Evolutionary conservation across 2,113 vertebrate species (phyloP), one percentile per base, ranked within the genome.

Genomic region (Oryzias celebensis): DNA sequence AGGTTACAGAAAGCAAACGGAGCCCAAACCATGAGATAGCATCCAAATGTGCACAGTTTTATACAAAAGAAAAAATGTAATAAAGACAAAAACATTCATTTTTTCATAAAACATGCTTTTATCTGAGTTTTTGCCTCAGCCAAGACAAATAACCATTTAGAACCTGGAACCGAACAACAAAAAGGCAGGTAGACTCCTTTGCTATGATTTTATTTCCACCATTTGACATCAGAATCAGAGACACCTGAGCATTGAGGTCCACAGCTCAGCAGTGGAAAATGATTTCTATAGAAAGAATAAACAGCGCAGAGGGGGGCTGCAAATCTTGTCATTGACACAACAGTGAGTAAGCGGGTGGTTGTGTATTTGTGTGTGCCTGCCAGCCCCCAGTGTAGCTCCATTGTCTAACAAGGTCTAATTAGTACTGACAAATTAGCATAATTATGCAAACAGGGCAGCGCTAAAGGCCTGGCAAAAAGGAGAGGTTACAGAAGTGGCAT

Each of bases 321-420:
- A 90, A 91, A 90, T 86, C 87, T 85, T 88, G 84, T 88, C 86
- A 92, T 77, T 89, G 87, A 90, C 84, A 91, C 90, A 90, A 88
- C 83, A 76, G 84, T 65, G 81, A 77, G 78, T n/a, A 74, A 69
- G 77, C 24, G 31, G 62, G 75, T 67, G 67, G 62, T 15, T 78
- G 75, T 68, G 68, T 59, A 8, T 81, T 77, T 79, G 69, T 81
- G 75, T 73, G 71, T 51, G 72, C 57, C 87, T 84, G 77, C 78
- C 82, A 80, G 81, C 79, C 80, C 80, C 70, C 74, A 77, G 83
- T 84, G 82, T 86, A 83, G 76, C 77, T 58, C 87, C 77, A 90
- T 91, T 92, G 89, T 91, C 87, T 88, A 86, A 89, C 82, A 81
- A 86, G 88, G 84, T 87, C 86, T 91, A 91, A 92, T 91, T 92